Percentiles rank a stretch among this genome's conserved stretches.
Evolutionary conservation across 2,113 vertebrate genomes (phyloP).

Genomic region (Pseudonaja textilis): DNA sequence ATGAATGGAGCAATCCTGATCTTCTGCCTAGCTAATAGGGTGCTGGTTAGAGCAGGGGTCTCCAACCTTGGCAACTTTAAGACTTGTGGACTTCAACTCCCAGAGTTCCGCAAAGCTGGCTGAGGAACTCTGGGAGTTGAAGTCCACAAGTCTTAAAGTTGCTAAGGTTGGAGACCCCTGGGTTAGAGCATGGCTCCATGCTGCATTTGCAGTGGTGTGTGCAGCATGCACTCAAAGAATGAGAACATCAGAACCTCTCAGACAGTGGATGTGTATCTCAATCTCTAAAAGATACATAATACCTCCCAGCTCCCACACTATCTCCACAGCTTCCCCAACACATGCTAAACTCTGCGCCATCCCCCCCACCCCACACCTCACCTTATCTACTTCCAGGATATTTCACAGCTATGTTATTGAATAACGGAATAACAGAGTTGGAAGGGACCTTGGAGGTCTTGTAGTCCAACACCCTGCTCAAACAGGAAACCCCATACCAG

Average conservation of each 20-base stretch:
- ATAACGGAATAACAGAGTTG: not conserved
- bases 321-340: not conserved
- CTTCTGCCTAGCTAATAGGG: not conserved
- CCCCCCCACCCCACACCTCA: fast-evolving
- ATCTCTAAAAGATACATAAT: not conserved
- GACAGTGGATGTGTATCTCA: not conserved
- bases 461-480: not conserved
- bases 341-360: not conserved
- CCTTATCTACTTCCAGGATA: not conserved
- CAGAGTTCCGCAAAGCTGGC: too few species aligned
- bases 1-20: not conserved
- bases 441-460: not conserved
- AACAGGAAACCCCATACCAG: too few species aligned
- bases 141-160: too few species aligned
- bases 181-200: not conserved
- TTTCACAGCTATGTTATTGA: not conserved
- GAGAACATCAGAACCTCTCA: not conserved
- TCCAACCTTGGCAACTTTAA: too few species aligned
- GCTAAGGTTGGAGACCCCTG: too few species aligned
- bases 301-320: not conserved
- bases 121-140: too few species aligned
- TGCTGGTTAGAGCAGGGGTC: not conserved
- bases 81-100: too few species aligned
- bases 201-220: not conserved
- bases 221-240: not conserved